Percentiles rank a stretch among this genome's conserved stretches.
phyloP scores from a whole-genome alignment of 2,797 vertebrate genomes.

The Myotis vivesi region DNA sequence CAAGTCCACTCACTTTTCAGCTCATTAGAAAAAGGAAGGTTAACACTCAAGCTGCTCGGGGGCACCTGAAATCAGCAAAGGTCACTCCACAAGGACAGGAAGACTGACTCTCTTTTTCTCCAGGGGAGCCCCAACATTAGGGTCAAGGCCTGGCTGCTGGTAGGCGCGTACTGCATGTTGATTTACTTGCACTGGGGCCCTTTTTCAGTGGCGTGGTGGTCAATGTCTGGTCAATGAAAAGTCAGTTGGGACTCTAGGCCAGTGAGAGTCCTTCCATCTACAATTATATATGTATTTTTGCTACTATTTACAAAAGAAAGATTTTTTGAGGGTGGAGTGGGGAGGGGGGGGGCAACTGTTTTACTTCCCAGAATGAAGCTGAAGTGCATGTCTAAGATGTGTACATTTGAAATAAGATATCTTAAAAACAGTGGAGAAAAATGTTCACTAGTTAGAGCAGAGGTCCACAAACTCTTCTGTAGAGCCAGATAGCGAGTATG shows the following conservation, averaged over 20 bases:
- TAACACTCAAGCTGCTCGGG: background rate
- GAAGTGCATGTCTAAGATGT: background rate
- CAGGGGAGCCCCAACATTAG: background rate
- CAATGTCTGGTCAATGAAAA: background rate
- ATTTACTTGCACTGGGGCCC: background rate
- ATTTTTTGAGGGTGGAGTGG: background rate
- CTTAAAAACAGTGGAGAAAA: background rate
- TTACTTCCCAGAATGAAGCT: conserved; percentile 16
- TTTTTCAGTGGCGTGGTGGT: background rate
- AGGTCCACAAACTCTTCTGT: background rate
- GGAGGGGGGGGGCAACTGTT: background rate
- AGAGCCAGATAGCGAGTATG: background rate
- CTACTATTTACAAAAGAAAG: background rate
- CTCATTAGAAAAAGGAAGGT: background rate
- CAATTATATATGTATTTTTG: background rate
- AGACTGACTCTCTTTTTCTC: background rate
- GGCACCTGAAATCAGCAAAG: background rate
- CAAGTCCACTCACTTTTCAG: background rate
- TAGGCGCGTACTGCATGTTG: background rate
- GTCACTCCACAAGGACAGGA: background rate
- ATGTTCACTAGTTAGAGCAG: background rate
- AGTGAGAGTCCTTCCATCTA: background rate
- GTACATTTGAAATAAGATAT: background rate
- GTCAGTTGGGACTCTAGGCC: background rate
- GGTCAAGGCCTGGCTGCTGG: background rate